Percentiles rank a stretch among this genome's conserved stretches.
phyloP scores from a whole-genome alignment of 2,797 vertebrate species.

The Enteromius argenteus region DNA sequence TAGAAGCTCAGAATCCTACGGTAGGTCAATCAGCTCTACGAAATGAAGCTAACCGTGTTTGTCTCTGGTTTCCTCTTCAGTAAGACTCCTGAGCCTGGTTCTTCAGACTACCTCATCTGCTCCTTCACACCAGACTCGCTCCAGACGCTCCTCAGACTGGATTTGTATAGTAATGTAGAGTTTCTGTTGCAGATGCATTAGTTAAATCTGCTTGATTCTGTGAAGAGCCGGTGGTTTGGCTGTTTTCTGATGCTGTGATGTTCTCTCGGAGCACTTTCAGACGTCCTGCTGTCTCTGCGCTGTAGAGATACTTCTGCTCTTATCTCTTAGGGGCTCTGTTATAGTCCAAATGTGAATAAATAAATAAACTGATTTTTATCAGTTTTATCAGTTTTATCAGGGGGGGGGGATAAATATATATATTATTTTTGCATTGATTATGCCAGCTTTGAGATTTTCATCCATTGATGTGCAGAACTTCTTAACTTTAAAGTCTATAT shows the following conservation, averaged over 20 bases:
- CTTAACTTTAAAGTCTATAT: background rate
- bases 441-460: conserved; percentile 20
- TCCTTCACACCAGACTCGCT: too few relatives aligned
- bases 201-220: conserved; percentile 22
- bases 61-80: too few relatives aligned
- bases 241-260: conserved; percentile 33
- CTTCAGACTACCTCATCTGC: too few relatives aligned
- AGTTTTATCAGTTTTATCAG: too few relatives aligned
- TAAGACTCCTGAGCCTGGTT: too few relatives aligned
- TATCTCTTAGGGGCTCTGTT: background rate
- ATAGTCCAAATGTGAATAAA: conserved; percentile 23
- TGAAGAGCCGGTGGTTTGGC: conserved; percentile 37
- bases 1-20: too few relatives aligned
- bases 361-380: background rate
- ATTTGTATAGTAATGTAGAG: too few relatives aligned
- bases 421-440: conserved; percentile 15
- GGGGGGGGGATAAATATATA: conserved; percentile 7
- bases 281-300: conserved; percentile 17
- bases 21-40: too few relatives aligned
- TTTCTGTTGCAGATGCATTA: background rate
- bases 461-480: background rate
- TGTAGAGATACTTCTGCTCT: background rate
- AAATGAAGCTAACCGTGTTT: too few relatives aligned
- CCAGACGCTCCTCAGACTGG: too few relatives aligned
- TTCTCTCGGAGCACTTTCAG: conserved; percentile 57